phyloP scores from a whole-genome alignment of 2,888 invertebrate genomes.

The Peribatodes rhomboidaria region DNA sequence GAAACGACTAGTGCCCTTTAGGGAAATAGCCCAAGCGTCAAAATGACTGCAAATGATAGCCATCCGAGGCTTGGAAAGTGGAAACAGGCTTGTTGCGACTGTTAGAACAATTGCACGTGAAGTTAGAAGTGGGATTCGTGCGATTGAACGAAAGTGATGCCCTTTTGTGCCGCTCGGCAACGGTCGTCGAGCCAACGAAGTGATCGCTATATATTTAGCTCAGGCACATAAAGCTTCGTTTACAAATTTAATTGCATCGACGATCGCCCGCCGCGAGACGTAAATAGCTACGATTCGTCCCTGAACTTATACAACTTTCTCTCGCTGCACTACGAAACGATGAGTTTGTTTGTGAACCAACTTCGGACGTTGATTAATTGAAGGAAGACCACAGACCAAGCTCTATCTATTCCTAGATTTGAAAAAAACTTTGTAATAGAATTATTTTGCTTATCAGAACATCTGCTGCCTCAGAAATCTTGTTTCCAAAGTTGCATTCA shows the following conservation, averaged over 20 bases:
- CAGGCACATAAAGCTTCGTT: slow-evolving; percentile 78
- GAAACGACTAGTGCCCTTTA: slow-evolving; percentile 48
- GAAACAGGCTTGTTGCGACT: slow-evolving; percentile 21
- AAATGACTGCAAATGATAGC: slow-evolving; percentile 42
- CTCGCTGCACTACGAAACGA: slow-evolving; percentile 61
- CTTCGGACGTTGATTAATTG: slow-evolving; percentile 42
- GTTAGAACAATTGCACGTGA: slow-evolving; percentile 40
- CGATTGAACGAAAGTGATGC: slow-evolving; percentile 58
- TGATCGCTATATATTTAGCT: slow-evolving; percentile 72
- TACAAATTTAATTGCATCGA: slow-evolving; percentile 85
- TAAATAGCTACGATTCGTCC: slow-evolving; percentile 81
- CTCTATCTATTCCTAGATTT: slow-evolving; percentile 31
- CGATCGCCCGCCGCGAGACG: slow-evolving; percentile 82
- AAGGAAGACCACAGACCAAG: slow-evolving; percentile 20
- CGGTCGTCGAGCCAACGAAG: slow-evolving; percentile 55
- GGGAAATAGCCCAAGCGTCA: slow-evolving; percentile 44
- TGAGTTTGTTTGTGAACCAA: slow-evolving; percentile 51
- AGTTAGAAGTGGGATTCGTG: slow-evolving; percentile 28
- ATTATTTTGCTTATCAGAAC: slow-evolving; percentile 27
- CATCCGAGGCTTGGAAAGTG: slow-evolving; percentile 31
- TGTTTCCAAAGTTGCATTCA: slow-evolving; percentile 67
- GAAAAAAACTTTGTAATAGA: slow-evolving; percentile 37
- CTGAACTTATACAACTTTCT: slow-evolving; percentile 85
- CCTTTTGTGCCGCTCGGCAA: slow-evolving; percentile 65
- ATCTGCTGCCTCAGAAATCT: slow-evolving; percentile 42